Evolutionary conservation across 2,113 vertebrate genomes (phyloP).

Genomic region (Lipophrys pholis): DNA sequence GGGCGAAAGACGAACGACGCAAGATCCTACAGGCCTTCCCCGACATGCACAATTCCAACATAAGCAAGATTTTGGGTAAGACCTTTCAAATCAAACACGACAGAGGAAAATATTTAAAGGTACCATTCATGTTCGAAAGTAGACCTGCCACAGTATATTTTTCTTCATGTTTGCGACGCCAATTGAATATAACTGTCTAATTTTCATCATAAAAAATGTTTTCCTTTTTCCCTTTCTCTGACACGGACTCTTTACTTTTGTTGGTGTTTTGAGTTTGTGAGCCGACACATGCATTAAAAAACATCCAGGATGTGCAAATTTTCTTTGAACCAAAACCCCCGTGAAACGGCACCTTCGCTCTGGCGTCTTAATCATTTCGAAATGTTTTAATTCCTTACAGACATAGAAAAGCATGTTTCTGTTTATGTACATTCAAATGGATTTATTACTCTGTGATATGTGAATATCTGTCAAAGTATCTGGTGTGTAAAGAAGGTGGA

Average conservation of each 20-base stretch:
- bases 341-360: no score
- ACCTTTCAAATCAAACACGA: conserved; percentile 15
- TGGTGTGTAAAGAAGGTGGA: conserved; percentile 16
- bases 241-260: no score
- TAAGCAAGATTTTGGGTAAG: conserved; percentile 99
- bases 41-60: conserved; percentile 99
- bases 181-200: neutral
- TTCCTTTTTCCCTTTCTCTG: no score
- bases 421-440: neutral
- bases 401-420: neutral
- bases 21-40: conserved; percentile 99
- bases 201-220: neutral
- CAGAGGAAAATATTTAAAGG: neutral
- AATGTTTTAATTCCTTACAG: neutral
- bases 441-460: conserved; percentile 9
- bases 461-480: conserved; percentile 26
- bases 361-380: neutral
- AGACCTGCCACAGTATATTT: neutral
- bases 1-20: conserved; percentile 98
- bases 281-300: no score
- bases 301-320: no score
- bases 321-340: no score
- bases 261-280: no score
- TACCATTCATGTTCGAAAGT: neutral
- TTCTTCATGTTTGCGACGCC: neutral